Conservation (phyloP, 2,888 invertebrate genomes). For the Xylocampa areola region DNA sequence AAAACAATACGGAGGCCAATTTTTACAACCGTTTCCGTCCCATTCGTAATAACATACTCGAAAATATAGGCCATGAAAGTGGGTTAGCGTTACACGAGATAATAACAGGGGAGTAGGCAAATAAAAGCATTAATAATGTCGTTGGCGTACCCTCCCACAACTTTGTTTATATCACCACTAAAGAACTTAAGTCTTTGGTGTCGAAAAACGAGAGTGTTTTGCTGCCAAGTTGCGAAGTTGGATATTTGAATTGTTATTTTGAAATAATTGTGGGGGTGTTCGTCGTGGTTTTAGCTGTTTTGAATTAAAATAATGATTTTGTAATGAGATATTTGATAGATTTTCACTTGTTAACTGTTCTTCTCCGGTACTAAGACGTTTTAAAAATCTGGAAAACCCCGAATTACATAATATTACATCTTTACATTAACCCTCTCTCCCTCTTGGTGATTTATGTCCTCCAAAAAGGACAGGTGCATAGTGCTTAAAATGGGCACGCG, state of each 20-base stretch:
- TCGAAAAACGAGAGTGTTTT: slow-evolving; percentile 18
- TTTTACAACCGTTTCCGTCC: slow-evolving; percentile 32
- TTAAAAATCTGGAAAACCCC: too few species aligned
- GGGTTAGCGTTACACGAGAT: slow-evolving; percentile 47
- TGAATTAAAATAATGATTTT: too few species aligned
- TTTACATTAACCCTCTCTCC: too few species aligned
- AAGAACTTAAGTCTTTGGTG: slow-evolving; percentile 32
- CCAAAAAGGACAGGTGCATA: too few species aligned
- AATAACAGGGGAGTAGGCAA: slow-evolving; percentile 49
- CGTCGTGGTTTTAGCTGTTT: too few species aligned
- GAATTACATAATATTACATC: too few species aligned
- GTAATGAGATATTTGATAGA: too few species aligned
- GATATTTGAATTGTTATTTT: too few species aligned
- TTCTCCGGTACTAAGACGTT: too few species aligned
- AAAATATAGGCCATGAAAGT: slow-evolving; percentile 53
- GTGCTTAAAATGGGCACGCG: too few species aligned
- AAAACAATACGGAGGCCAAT: slow-evolving; percentile 20
- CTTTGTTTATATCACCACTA: slow-evolving; percentile 39
- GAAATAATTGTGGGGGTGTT: slow-evolving; percentile 10
- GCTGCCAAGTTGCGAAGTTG: slow-evolving; percentile 9
- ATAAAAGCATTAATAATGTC: slow-evolving; percentile 53
- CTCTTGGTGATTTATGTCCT: too few species aligned
- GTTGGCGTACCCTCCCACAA: slow-evolving; percentile 22
- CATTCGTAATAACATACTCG: slow-evolving; percentile 24
- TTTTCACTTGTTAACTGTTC: too few species aligned